Evolutionary conservation across 2,888 invertebrate species (phyloP).

Genomic region (Elmis aenea): DNA sequence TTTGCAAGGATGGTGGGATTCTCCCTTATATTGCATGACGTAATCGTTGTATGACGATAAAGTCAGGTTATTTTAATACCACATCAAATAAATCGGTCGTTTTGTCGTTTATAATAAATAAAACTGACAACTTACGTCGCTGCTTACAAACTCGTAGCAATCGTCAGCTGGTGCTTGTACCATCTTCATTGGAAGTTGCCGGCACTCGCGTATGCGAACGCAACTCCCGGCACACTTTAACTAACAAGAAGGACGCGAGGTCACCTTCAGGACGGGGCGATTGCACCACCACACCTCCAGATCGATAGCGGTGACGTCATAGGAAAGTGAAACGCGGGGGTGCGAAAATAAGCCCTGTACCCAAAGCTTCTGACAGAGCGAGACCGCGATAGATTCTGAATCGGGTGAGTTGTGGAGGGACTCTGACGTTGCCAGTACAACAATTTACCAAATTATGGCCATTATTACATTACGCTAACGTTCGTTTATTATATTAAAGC

Average conservation of each 20-base stretch:
- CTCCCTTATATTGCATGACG: too few relatives aligned
- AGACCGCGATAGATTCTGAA: not conserved
- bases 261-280: conserved; percentile 19
- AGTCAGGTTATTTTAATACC: too few relatives aligned
- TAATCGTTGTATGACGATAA: too few relatives aligned
- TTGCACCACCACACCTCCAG: conserved; percentile 19
- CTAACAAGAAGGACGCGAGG: conserved; percentile 16
- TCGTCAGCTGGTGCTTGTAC: conserved; percentile 11
- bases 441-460: too few relatives aligned
- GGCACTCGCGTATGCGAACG: conserved; percentile 5
- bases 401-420: not conserved
- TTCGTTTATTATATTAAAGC: too few relatives aligned
- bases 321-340: conserved; percentile 15
- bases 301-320: conserved; percentile 23
- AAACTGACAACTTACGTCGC: conserved; percentile 19
- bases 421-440: too few relatives aligned
- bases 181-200: conserved; percentile 9
- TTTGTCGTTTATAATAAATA: too few relatives aligned
- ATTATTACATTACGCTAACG: too few relatives aligned
- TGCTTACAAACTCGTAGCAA: conserved; percentile 4
- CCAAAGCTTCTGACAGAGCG: too few relatives aligned
- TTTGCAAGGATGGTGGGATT: too few relatives aligned
- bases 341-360: not conserved
- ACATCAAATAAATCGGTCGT: too few relatives aligned
- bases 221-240: conserved; percentile 8